Evolutionary conservation across 1,140 invertebrate species (phyloP).

Genomic region (Aporrectodea caliginosa): DNA sequence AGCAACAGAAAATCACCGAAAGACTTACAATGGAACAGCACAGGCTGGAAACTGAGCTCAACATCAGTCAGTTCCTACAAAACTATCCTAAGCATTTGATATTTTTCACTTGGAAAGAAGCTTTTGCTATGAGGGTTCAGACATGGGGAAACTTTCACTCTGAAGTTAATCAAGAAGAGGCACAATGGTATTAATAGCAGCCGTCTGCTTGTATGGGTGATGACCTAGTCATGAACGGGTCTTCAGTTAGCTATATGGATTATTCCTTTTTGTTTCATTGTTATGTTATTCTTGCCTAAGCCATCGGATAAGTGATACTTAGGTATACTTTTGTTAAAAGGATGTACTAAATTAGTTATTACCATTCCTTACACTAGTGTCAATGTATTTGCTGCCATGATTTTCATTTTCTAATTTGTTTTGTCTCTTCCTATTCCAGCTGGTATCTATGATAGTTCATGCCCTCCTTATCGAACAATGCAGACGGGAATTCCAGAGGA

Average conservation of each 20-base stretch:
- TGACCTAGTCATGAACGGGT: no score
- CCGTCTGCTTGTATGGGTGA: no score
- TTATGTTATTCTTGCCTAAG: not conserved
- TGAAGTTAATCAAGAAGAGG: no score
- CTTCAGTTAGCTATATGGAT: not conserved
- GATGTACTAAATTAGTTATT: not conserved
- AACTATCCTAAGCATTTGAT: not conserved
- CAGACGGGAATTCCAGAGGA: conserved; percentile 49
- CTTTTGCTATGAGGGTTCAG: no score
- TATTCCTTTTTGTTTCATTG: not conserved
- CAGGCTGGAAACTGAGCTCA: not conserved
- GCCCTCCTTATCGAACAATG: conserved; percentile 33
- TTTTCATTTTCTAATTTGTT: not conserved
- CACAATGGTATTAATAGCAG: no score
- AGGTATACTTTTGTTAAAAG: no score
- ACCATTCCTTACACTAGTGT: not conserved
- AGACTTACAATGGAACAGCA: not conserved
- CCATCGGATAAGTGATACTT: not conserved
- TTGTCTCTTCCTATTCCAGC: conserved; percentile 5
- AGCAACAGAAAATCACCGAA: not conserved
- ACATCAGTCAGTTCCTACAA: not conserved
- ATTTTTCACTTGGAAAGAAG: not conserved
- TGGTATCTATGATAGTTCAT: conserved; percentile 1
- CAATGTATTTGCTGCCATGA: not conserved
- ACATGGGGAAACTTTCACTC: no score